Percentiles rank a stretch among this genome's conserved stretches.
Evolutionary conservation across 2,797 vertebrate genomes (phyloP).

Genomic region (Notolepis coatsorum): DNA sequence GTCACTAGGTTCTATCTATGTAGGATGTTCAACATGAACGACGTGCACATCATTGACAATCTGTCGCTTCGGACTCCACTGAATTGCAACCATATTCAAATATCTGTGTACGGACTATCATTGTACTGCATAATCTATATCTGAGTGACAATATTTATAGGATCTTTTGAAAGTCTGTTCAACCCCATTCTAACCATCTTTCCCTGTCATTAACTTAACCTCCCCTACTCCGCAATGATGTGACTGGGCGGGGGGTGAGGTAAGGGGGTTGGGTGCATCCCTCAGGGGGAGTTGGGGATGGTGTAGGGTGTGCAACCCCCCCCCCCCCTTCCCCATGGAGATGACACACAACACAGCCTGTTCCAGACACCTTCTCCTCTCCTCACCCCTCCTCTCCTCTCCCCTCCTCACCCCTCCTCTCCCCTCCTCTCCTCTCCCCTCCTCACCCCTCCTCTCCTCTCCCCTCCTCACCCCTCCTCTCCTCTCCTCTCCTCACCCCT

Average conservation of each 20-base stretch:
- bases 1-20: too few species aligned
- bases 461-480: too few species aligned
- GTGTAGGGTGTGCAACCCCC: conserved; percentile 40
- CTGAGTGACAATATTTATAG: too few species aligned
- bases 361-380: conserved; percentile 45
- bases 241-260: neutral
- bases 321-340: conserved; percentile 45
- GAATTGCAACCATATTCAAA: too few species aligned
- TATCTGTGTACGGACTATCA: too few species aligned
- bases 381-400: conserved; percentile 34
- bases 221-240: neutral
- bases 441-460: conserved; percentile 16
- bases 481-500: conserved; percentile 29
- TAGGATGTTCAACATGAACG: too few species aligned
- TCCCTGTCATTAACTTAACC: conserved; percentile 14
- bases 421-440: conserved; percentile 2
- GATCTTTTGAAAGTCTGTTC: too few species aligned
- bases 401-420: conserved; percentile 15
- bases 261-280: conserved; percentile 27
- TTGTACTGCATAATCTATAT: too few species aligned
- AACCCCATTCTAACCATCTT: too few species aligned
- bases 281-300: conserved; percentile 37
- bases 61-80: too few species aligned
- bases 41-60: too few species aligned
- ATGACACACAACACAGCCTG: conserved; percentile 56